These are phyloP conservation scores for Caenorhabditis doughertyi DNA, from an alignment of 2,888 invertebrate genomes.

Conservation along the genomic window DNA sequence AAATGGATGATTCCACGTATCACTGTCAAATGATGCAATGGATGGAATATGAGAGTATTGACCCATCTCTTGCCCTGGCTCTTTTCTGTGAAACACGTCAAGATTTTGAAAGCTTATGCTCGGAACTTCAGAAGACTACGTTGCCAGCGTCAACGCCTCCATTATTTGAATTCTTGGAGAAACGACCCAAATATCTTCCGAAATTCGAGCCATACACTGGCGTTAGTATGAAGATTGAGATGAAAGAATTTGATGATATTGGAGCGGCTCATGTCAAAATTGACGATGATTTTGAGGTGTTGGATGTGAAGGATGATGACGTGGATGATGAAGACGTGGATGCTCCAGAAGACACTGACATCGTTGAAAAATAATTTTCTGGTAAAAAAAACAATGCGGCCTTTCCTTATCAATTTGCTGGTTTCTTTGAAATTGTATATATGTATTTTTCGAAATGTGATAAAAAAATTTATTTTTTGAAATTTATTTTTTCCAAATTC, in stretches of 20 bases:
- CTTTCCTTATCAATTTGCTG: background rate
- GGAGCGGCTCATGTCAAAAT: slow-evolving; percentile 76
- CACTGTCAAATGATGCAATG: slow-evolving; percentile 81
- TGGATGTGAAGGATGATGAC: slow-evolving; percentile 60
- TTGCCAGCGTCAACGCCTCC: slow-evolving; percentile 77
- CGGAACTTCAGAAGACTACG: slow-evolving; percentile 65
- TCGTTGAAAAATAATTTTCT: background rate
- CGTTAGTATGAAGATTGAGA: slow-evolving; percentile 73
- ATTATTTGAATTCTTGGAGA: slow-evolving; percentile 81
- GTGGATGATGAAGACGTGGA: slow-evolving; percentile 11
- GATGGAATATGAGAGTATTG: slow-evolving; percentile 81
- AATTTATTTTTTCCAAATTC: slow-evolving; percentile 5
- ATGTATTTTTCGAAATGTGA: background rate
- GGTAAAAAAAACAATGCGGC: background rate
- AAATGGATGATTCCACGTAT: slow-evolving; percentile 79
- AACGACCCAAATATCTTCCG: slow-evolving; percentile 79
- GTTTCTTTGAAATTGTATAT: background rate
- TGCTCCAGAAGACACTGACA: slow-evolving; percentile 3
- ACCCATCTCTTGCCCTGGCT: slow-evolving; percentile 81
- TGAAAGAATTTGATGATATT: slow-evolving; percentile 80
- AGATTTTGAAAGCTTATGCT: slow-evolving; percentile 70
- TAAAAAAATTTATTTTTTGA: background rate
- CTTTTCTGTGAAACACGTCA: slow-evolving; percentile 76
- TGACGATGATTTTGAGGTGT: slow-evolving; percentile 82
- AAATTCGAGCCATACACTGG: slow-evolving; percentile 81